These are phyloP conservation scores for Molossus molossus DNA, from an alignment of 2,797 vertebrate species.

Conservation along the genomic window DNA sequence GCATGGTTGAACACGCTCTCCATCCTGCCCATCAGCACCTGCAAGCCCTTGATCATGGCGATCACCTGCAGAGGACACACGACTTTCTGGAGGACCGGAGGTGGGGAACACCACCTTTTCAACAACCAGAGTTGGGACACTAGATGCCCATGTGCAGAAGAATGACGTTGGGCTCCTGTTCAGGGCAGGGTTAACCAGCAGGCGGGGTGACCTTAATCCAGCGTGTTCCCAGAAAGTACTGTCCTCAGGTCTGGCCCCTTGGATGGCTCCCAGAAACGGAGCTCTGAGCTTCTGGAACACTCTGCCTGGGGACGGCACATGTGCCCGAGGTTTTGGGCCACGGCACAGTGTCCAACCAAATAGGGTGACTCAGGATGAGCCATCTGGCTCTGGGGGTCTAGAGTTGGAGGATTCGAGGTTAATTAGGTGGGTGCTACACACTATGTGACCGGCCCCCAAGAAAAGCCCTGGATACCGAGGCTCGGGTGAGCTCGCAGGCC, in stretches of 20 bases:
- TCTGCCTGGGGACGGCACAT: not conserved
- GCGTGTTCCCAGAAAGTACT: not conserved
- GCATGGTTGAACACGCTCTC: slow-evolving; percentile 99
- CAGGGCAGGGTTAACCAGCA: not conserved
- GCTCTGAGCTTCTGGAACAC: not conserved
- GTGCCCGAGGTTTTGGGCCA: not conserved
- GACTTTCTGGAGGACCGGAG: not conserved
- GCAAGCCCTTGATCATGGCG: slow-evolving; percentile 99
- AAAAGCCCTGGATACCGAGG: too few relatives aligned
- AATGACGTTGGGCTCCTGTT: not conserved
- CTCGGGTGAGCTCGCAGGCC: too few relatives aligned
- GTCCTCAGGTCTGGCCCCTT: not conserved
- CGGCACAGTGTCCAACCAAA: too few relatives aligned
- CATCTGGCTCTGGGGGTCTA: not conserved
- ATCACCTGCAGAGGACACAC: slow-evolving; percentile 92
- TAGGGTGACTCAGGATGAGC: too few relatives aligned
- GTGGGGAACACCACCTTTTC: too few relatives aligned
- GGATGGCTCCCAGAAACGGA: not conserved
- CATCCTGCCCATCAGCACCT: slow-evolving; percentile 99
- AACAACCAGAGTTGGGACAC: too few relatives aligned
- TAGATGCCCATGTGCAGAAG: not conserved
- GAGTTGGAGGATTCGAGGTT: not conserved
- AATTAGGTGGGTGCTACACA: not conserved
- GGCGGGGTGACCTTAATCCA: not conserved
- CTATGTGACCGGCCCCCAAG: not conserved